Conservation (phyloP, 2,113 vertebrate genomes). For the Vanacampus margaritifer region DNA sequence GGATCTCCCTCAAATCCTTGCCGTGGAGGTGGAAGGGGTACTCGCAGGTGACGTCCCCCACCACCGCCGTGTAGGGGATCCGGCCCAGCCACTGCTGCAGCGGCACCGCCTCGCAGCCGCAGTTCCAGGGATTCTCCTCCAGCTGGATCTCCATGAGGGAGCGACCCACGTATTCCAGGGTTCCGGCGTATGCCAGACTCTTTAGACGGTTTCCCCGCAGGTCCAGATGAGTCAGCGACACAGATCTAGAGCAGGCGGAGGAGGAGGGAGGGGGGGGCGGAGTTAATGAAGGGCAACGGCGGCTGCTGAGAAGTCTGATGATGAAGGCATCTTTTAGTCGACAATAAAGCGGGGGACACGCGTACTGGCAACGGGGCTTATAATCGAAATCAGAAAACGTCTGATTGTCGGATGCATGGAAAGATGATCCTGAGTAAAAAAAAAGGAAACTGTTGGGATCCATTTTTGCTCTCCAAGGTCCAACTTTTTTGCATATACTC, state of each 20-base stretch:
- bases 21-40: constrained; percentile 97
- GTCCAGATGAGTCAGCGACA: constrained; percentile 97
- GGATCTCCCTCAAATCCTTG: constrained; percentile 93
- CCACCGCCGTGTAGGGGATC: constrained; percentile 93
- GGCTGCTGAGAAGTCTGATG: constrained; percentile 31
- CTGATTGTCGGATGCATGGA: not conserved
- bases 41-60: constrained; percentile 96
- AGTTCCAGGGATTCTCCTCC: constrained; percentile 98
- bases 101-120: constrained; percentile 91
- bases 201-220: constrained; percentile 95
- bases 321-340: constrained; percentile 18
- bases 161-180: constrained; percentile 92
- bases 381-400: not conserved
- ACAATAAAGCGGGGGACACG: not conserved
- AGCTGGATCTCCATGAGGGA: constrained; percentile 97
- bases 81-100: constrained; percentile 93
- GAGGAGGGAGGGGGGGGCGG: constrained; percentile 1
- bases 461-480: too few species aligned
- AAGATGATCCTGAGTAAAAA: not conserved
- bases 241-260: constrained; percentile 71
- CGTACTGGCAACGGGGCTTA: not conserved
- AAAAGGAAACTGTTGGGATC: too few species aligned
- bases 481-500: too few species aligned
- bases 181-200: constrained; percentile 88
- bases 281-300: constrained; percentile 39